phyloP scores from a whole-genome alignment of 2,113 vertebrate species.

The Oceanodroma tethys region DNA sequence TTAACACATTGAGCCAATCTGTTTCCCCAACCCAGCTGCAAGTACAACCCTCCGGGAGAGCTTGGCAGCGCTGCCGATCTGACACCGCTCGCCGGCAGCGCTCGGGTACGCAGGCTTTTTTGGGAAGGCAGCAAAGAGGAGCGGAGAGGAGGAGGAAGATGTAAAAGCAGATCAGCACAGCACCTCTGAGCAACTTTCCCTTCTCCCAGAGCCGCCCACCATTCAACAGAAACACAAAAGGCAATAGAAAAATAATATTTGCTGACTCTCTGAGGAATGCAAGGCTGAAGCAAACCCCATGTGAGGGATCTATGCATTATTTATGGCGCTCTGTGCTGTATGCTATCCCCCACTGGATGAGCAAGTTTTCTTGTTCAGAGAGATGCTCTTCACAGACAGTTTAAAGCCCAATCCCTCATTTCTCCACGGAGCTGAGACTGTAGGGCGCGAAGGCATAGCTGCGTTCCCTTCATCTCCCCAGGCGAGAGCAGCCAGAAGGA shows the following conservation, averaged over 20 bases:
- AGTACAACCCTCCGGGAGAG: not conserved
- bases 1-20: not conserved
- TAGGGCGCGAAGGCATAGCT: not conserved
- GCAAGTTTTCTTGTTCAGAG: not conserved
- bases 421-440: not conserved
- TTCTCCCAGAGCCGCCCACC: not conserved
- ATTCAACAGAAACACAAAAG: not conserved
- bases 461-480: not conserved
- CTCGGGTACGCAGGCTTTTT: not conserved
- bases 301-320: not conserved
- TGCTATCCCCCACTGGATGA: not conserved
- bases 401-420: not conserved
- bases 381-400: not conserved
- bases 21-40: not conserved
- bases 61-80: not conserved
- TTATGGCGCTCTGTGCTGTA: not conserved
- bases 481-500: not conserved
- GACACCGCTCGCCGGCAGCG: accelerated
- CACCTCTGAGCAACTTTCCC: not conserved
- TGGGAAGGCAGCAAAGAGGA: not conserved
- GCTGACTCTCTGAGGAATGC: not conserved
- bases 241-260: not conserved
- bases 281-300: not conserved
- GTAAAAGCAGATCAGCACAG: not conserved
- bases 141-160: not conserved